Evolutionary conservation across 2,888 invertebrate species (phyloP).

Genomic region (Nycteola revayana): DNA sequence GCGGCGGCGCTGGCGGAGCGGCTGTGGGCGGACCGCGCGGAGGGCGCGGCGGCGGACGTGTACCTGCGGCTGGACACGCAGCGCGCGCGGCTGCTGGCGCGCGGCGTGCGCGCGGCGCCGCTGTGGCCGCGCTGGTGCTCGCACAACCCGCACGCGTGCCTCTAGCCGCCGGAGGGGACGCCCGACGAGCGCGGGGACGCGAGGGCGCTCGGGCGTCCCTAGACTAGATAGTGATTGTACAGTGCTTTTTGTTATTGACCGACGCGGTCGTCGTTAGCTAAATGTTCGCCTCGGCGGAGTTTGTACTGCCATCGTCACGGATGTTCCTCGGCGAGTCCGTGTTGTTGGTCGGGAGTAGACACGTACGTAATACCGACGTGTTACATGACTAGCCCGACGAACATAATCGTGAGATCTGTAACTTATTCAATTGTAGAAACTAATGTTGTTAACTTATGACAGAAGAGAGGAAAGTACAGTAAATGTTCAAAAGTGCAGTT

Average conservation of each 20-base stretch:
- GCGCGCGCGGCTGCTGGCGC: constrained; percentile 82
- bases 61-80: constrained; percentile 86
- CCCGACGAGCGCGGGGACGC: constrained; percentile 6
- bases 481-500: too few relatives aligned
- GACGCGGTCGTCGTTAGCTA: too few relatives aligned
- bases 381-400: too few relatives aligned
- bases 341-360: too few relatives aligned
- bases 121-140: constrained; percentile 90
- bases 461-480: too few relatives aligned
- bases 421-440: too few relatives aligned
- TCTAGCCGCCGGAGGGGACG: constrained; percentile 47
- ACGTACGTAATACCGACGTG: too few relatives aligned
- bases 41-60: constrained; percentile 80
- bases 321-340: too few relatives aligned
- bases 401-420: too few relatives aligned
- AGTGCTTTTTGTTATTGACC: constrained; percentile 38
- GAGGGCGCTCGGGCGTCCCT: constrained; percentile 14
- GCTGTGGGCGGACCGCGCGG: constrained; percentile 85
- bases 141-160: constrained; percentile 88
- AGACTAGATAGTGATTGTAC: constrained; percentile 52
- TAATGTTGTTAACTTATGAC: too few relatives aligned
- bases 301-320: too few relatives aligned
- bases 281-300: too few relatives aligned
- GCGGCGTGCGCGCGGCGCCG: constrained; percentile 86
- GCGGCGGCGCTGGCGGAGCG: constrained; percentile 91